Percentiles rank a stretch among this genome's conserved stretches.
These are phyloP conservation scores for Venturia canescens DNA, from an alignment of 1,140 invertebrate species.

Conservation along the genomic window DNA sequence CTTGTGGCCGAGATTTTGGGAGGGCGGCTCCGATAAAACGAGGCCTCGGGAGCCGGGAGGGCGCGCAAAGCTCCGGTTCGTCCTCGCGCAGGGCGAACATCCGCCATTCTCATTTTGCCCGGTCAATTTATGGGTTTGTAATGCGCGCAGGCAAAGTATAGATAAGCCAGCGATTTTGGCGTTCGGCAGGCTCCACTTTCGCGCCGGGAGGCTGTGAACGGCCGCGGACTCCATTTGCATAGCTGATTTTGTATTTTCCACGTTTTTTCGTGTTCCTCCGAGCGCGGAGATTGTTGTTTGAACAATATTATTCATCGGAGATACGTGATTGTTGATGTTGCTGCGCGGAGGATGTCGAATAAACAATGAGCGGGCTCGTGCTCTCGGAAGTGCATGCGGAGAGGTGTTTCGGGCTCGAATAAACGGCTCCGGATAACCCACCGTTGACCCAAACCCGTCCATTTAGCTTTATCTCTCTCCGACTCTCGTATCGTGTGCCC, in stretches of 20 bases:
- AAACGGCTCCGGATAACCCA: slow-evolving; percentile 66
- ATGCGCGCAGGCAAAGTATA: background rate
- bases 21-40: background rate
- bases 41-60: background rate
- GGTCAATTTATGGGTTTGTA: background rate
- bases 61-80: background rate
- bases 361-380: too few relatives aligned
- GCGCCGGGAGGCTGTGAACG: background rate
- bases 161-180: background rate
- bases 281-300: too few relatives aligned
- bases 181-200: slow-evolving; percentile 34
- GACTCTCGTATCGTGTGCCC: background rate
- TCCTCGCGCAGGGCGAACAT: background rate
- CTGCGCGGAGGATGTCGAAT: too few relatives aligned
- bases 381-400: too few relatives aligned
- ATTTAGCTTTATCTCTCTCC: slow-evolving; percentile 54
- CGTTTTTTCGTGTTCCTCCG: too few relatives aligned
- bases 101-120: background rate
- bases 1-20: background rate
- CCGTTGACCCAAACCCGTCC: slow-evolving; percentile 25
- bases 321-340: too few relatives aligned
- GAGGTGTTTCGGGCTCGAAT: background rate
- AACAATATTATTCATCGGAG: too few relatives aligned
- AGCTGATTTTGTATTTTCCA: too few relatives aligned
- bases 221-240: background rate